These are phyloP conservation scores for Aphis gossypii DNA, from an alignment of 1,140 invertebrate genomes.

Conservation along the genomic window DNA sequence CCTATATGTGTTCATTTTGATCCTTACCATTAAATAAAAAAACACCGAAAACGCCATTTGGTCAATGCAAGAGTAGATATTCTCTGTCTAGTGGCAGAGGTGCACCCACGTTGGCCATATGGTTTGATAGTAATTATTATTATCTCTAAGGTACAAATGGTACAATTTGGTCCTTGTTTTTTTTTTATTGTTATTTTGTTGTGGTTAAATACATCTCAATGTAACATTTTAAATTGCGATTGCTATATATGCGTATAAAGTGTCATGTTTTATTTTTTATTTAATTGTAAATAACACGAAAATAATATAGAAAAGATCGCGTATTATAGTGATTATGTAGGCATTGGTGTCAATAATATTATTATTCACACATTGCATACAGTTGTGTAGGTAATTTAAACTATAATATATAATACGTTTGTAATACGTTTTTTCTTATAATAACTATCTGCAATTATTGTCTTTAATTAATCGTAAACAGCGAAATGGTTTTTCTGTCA, in stretches of 20 bases:
- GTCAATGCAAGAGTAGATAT: neutral
- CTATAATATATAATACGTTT: too few species aligned
- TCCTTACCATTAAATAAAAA: neutral
- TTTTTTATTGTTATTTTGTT: neutral
- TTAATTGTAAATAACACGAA: neutral
- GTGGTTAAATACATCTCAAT: neutral
- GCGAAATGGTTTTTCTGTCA: neutral
- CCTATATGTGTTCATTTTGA: neutral
- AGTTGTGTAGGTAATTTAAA: neutral
- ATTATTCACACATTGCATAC: neutral
- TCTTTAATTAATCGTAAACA: neutral
- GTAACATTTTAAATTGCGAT: neutral
- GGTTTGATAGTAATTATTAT: neutral
- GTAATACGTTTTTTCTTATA: neutral
- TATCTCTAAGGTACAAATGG: neutral
- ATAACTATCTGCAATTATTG: neutral
- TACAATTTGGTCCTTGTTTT: neutral
- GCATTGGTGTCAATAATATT: neutral
- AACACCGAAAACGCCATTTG: slow-evolving; percentile 41
- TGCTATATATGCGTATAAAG: neutral
- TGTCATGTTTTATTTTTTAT: neutral
- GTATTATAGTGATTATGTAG: too few species aligned
- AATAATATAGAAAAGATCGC: too few species aligned
- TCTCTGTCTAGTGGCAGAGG: neutral
- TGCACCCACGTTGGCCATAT: neutral